Evolutionary conservation across 1,140 invertebrate genomes (phyloP).

Genomic region (Drosophila repleta): DNA sequence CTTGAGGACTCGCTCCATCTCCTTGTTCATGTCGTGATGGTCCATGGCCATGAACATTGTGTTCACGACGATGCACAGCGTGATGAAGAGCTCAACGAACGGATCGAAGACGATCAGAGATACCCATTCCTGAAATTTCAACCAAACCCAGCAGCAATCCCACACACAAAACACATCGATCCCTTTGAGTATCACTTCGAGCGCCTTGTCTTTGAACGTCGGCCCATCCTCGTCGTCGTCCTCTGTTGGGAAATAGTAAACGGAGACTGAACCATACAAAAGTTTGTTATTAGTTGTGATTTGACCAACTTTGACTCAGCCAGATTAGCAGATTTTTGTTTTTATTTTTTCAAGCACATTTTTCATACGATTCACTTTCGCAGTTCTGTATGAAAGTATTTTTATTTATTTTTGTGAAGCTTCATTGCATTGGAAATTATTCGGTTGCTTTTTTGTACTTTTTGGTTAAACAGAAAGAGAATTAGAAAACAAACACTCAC

Average conservation of each 20-base stretch:
- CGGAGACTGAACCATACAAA: conserved; percentile 90
- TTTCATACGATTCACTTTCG: conserved; percentile 39
- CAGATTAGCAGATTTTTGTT: conserved; percentile 84
- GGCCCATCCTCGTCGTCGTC: conserved; percentile 94
- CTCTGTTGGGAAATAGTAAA: conserved; percentile 96
- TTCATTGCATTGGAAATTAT: conserved; percentile 79
- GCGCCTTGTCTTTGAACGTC: conserved; percentile 93
- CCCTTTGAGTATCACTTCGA: conserved; percentile 89
- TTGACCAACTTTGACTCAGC: conserved; percentile 86
- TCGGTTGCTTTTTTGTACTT: conserved; percentile 65
- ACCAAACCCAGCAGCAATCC: conserved; percentile 97
- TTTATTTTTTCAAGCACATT: conserved; percentile 31
- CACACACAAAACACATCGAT: conserved; percentile 98
- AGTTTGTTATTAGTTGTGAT: conserved; percentile 87
- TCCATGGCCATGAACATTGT: conserved; percentile 99
- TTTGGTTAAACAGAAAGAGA: conserved; percentile 28
- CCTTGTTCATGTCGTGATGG: conserved; percentile 96
- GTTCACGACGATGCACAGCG: conserved; percentile 98
- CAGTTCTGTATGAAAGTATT: conserved; percentile 26
- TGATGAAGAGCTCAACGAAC: conserved; percentile 99
- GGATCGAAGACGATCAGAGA: conserved; percentile 97
- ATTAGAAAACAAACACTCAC: conserved; percentile 27
- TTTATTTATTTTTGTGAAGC: conserved; percentile 50
- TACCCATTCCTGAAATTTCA: conserved; percentile 95
- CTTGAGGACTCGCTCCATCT: conserved; percentile 93